A percentile compares a stretch with the other conserved stretches of the same genome.
phyloP scores from a whole-genome alignment of 2,888 invertebrate genomes.

The Gymnoscelis rufifasciata region DNA sequence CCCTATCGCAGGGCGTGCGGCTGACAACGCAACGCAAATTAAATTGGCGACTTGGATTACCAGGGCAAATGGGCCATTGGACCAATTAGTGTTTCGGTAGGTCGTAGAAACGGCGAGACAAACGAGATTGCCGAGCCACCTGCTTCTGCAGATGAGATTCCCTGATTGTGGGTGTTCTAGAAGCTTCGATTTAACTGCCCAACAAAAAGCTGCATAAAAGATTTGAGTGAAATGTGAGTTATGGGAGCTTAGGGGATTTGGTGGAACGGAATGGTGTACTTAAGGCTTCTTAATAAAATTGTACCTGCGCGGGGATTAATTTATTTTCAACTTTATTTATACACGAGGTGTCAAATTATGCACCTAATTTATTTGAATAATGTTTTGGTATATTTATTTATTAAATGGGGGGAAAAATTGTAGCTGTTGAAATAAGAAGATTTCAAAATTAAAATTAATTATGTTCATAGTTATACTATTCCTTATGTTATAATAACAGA shows the following conservation, averaged over 20 bases:
- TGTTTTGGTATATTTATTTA: too few species aligned
- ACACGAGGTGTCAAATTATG: too few species aligned
- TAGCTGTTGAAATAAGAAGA: too few species aligned
- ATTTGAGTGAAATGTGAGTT: slow-evolving; percentile 1
- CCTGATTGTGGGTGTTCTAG: slow-evolving; percentile 47
- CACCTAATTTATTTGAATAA: too few species aligned
- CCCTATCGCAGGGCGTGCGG: background rate
- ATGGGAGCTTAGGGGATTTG: background rate
- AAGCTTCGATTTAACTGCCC: slow-evolving; percentile 11
- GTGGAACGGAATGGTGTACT: background rate
- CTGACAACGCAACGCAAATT: slow-evolving; percentile 53
- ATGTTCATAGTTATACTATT: too few species aligned
- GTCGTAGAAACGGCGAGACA: slow-evolving; percentile 50
- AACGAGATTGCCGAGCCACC: slow-evolving; percentile 67
- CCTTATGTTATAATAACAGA: too few species aligned
- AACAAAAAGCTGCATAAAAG: slow-evolving; percentile 7
- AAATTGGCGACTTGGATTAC: slow-evolving; percentile 68
- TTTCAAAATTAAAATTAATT: too few species aligned
- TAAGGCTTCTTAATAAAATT: background rate
- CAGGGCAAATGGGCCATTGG: slow-evolving; percentile 69
- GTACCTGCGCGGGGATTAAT: too few species aligned
- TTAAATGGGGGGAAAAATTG: too few species aligned
- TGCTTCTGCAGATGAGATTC: slow-evolving; percentile 52
- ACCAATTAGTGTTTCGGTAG: slow-evolving; percentile 70
- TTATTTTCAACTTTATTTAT: too few species aligned